Evolutionary conservation across 1,140 invertebrate species (phyloP), one percentile per base, ranked within the genome.

Genomic region (Ganaspis sp.): DNA sequence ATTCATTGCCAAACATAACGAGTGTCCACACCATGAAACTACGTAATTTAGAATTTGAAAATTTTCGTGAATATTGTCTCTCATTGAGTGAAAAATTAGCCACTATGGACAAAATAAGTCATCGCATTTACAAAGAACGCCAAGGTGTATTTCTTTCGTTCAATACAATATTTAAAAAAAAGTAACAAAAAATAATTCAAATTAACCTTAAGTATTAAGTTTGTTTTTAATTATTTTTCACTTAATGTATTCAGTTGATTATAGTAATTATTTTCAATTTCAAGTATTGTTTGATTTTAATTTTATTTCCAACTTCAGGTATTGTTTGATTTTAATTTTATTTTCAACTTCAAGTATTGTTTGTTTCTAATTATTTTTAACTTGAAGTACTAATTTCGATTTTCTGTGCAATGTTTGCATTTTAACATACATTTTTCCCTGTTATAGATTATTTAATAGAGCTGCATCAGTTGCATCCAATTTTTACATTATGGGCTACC

Each of bases 111-210:
- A 92, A 94, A 83, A 94, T 95, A 74, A 93, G 93, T 76, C 92
- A 92, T 81, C 90, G 94, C 70, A 94, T 96, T 79, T 89, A 93
- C n/a, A 95, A 94, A 86, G 94, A 96, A 88, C 90, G 94, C 78
- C 91, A 92, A 91, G 93, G 93, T 94, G 86, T 75, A 74, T 40
- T 15, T 54, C 17, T 37, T 40, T 78, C n/a, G n/a, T n/a, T n/a
- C n/a, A n/a, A n/a, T n/a, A n/a, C n/a, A n/a, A n/a, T n/a, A n/a
- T n/a, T n/a, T n/a, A n/a, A n/a, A n/a, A n/a, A n/a, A n/a, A n/a
- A n/a, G n/a, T n/a, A n/a, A n/a, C n/a, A n/a, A n/a, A n/a, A n/a
- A n/a, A n/a, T n/a, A n/a, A n/a, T n/a, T n/a, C n/a, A n/a, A n/a
- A n/a, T n/a, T n/a, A n/a, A n/a, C n/a, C n/a, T n/a, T n/a, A n/a